These are phyloP conservation scores for Patagioenas fasciata DNA, from an alignment of 2,113 vertebrate species.

Conservation along the genomic window DNA sequence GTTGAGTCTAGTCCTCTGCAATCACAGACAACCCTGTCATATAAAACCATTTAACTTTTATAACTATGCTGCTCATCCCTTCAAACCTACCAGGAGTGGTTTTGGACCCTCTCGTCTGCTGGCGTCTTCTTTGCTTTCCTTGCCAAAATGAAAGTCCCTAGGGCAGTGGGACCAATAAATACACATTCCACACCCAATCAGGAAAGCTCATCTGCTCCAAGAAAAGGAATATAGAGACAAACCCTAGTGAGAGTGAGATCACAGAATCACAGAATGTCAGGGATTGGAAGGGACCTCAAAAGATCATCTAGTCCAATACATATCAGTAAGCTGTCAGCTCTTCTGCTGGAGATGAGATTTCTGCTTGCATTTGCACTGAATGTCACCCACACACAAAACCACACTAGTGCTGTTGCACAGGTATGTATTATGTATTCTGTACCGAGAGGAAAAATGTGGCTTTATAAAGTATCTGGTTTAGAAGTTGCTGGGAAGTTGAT, in stretches of 20 bases:
- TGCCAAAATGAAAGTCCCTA: constrained; percentile 35
- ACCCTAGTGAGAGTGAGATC: not conserved
- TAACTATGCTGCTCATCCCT: constrained; percentile 31
- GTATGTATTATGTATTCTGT: not conserved
- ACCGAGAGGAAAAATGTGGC: not conserved
- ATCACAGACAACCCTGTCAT: constrained; percentile 30
- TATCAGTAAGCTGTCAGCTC: not conserved
- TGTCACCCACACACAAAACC: not conserved
- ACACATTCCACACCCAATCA: constrained; percentile 1
- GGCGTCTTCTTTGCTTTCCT: not conserved
- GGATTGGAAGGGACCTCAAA: no score
- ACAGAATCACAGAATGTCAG: no score
- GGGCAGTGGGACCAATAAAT: constrained; percentile 2
- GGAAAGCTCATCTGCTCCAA: not conserved
- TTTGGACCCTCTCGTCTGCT: constrained; percentile 32
- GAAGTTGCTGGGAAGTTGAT: not conserved
- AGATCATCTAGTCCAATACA: not conserved
- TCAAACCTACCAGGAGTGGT: constrained; percentile 8
- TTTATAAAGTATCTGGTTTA: not conserved
- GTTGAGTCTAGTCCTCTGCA: constrained; percentile 50
- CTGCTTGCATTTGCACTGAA: not conserved
- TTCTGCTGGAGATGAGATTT: not conserved
- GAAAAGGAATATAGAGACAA: not conserved
- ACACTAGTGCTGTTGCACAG: not conserved
- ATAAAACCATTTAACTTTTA: constrained; percentile 37